Evolutionary conservation across 2,888 invertebrate species (phyloP).

Genomic region (Lasioglossum lativentre): DNA sequence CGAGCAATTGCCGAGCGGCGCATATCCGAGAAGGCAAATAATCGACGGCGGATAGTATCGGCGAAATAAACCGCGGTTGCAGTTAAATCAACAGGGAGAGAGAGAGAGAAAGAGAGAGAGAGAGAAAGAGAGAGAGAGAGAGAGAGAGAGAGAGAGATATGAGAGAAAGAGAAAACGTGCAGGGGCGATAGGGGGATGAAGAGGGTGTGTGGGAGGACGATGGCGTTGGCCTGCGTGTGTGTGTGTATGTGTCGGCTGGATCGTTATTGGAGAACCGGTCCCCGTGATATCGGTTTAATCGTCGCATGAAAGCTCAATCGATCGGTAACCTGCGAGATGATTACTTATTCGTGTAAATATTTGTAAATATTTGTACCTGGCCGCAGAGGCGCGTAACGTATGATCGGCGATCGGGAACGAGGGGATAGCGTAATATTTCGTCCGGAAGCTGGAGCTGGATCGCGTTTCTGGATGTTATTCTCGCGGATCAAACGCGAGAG

Average conservation of each 20-base stretch:
- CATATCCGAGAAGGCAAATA: slow-evolving; percentile 58
- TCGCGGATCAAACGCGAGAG: background rate
- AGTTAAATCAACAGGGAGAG: slow-evolving; percentile 60
- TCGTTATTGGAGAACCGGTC: slow-evolving; percentile 50
- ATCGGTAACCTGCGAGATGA: slow-evolving; percentile 59
- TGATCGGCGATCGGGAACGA: slow-evolving; percentile 15
- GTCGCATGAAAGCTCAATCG: slow-evolving; percentile 63
- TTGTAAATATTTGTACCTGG: slow-evolving; percentile 80
- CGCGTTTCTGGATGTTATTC: background rate
- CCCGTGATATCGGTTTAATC: slow-evolving; percentile 61
- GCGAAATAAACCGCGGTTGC: slow-evolving; percentile 57
- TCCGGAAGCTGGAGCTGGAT: background rate
- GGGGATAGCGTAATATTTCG: background rate
- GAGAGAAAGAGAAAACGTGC: background rate
- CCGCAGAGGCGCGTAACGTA: slow-evolving; percentile 58
- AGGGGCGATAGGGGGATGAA: background rate
- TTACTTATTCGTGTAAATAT: slow-evolving; percentile 78
- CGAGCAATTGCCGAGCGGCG: slow-evolving; percentile 42
- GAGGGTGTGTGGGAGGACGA: background rate
- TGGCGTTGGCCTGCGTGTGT: background rate
- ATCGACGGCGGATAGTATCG: slow-evolving; percentile 47
- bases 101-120: background rate
- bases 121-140: background rate
- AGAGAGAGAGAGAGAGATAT: slow-evolving; percentile 4
- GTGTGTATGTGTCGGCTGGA: slow-evolving; percentile 43